These are phyloP conservation scores for Danio kyathit DNA, from an alignment of 2,797 vertebrate species.

Conservation along the genomic window DNA sequence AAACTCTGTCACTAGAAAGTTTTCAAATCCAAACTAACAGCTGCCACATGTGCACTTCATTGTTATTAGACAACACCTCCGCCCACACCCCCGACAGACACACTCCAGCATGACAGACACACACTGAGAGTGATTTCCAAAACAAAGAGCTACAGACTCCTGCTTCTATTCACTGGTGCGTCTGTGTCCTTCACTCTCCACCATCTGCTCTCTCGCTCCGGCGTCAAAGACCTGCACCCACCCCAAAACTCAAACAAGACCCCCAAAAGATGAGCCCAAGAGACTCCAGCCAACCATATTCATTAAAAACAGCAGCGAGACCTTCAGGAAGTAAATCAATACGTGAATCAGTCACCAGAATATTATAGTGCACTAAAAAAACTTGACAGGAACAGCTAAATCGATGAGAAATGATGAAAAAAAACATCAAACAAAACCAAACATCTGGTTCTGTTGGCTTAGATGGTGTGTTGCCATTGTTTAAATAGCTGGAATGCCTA, in stretches of 20 bases:
- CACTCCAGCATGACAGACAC: constrained; percentile 36
- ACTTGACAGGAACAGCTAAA: constrained; percentile 10
- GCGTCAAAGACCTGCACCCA: constrained; percentile 46
- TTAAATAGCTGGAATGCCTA: constrained; percentile 23
- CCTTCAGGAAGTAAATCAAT: constrained; percentile 26
- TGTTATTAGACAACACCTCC: constrained; percentile 41
- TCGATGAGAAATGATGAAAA: constrained; percentile 23
- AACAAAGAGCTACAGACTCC: constrained; percentile 52
- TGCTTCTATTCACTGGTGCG: constrained; percentile 45
- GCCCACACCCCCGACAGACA: neutral
- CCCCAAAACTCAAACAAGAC: constrained; percentile 23
- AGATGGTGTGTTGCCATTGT: neutral
- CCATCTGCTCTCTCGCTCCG: constrained; percentile 58
- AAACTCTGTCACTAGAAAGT: constrained; percentile 2
- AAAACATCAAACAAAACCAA: constrained; percentile 18
- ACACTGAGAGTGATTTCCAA: constrained; percentile 52
- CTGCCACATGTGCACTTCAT: constrained; percentile 28
- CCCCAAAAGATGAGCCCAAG: constrained; percentile 9
- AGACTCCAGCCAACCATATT: constrained; percentile 14
- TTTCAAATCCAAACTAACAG: constrained; percentile 37
- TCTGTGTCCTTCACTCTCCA: constrained; percentile 26
- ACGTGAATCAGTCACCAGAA: constrained; percentile 2
- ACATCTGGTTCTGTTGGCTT: constrained; percentile 13
- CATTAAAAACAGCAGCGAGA: neutral
- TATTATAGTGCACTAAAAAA: neutral